phyloP scores from a whole-genome alignment of 1,140 invertebrate species.

The Acromyrmex echinatior region DNA sequence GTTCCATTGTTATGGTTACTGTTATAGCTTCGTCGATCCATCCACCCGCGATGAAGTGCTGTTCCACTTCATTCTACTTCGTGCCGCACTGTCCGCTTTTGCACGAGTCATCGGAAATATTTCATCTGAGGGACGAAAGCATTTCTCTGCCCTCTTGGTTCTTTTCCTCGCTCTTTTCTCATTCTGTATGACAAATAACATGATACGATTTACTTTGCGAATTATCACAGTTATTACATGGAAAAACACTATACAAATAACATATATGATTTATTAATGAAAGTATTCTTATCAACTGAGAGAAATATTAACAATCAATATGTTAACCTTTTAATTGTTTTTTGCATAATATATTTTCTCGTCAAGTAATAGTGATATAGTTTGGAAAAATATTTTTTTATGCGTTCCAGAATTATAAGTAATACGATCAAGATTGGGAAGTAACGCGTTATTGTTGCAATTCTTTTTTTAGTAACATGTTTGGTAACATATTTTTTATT shows the following conservation, averaged over 20 bases:
- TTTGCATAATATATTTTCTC: no score
- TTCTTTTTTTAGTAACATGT: background rate
- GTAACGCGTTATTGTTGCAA: no score
- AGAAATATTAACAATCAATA: no score
- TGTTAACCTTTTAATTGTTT: no score
- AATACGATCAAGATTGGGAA: no score
- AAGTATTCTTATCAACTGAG: no score
- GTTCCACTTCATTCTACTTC: slow-evolving; percentile 63
- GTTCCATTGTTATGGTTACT: slow-evolving; percentile 73
- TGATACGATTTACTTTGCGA: slow-evolving; percentile 24
- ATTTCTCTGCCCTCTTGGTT: background rate
- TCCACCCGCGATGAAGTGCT: slow-evolving; percentile 70
- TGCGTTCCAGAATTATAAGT: no score
- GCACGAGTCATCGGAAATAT: slow-evolving; percentile 75
- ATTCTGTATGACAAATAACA: slow-evolving; percentile 39
- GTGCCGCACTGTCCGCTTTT: slow-evolving; percentile 66
- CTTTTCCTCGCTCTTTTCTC: background rate
- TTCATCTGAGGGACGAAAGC: slow-evolving; percentile 66
- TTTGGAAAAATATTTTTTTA: no score
- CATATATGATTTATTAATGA: background rate
- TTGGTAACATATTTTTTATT: no score
- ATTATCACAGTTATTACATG: slow-evolving; percentile 18
- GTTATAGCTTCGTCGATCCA: slow-evolving; percentile 70
- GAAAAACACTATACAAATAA: background rate
- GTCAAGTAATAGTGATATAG: no score